Conservation (phyloP, 2,888 invertebrate species). For the Schizotus pectinicornis region DNA sequence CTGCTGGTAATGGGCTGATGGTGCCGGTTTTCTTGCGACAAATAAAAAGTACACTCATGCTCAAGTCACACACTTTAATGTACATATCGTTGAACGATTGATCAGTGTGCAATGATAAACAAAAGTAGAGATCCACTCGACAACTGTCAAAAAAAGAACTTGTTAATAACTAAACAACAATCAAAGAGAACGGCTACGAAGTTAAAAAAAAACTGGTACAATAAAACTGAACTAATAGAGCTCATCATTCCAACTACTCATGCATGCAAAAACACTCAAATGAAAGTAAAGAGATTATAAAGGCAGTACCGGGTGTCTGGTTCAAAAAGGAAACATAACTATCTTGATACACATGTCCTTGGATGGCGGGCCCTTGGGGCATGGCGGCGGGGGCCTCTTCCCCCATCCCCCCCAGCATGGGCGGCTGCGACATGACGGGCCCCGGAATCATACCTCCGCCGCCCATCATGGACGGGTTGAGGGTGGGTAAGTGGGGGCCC, state of each 20-base stretch:
- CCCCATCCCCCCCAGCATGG: slow-evolving; percentile 39
- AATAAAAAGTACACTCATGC: slow-evolving; percentile 29
- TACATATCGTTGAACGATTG: slow-evolving; percentile 12
- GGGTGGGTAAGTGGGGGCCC: slow-evolving; percentile 38
- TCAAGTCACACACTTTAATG: slow-evolving; percentile 25
- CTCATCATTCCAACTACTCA: slow-evolving; percentile 49
- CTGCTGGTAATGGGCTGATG: too few relatives aligned
- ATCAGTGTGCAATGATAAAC: slow-evolving; percentile 21
- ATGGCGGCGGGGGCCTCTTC: slow-evolving; percentile 47
- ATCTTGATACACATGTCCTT: slow-evolving; percentile 67
- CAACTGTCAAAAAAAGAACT: slow-evolving; percentile 25
- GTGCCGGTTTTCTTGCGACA: slow-evolving; percentile 1
- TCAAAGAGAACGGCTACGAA: slow-evolving; percentile 20
- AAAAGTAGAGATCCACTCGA: slow-evolving; percentile 14
- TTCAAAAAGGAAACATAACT: slow-evolving; percentile 72
- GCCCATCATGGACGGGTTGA: slow-evolving; percentile 26
- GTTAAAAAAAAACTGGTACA: slow-evolving; percentile 13
- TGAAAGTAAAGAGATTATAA: slow-evolving; percentile 46
- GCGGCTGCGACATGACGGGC: slow-evolving; percentile 44
- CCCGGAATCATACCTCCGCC: slow-evolving; percentile 38
- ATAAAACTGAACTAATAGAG: slow-evolving; percentile 34
- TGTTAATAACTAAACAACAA: slow-evolving; percentile 18
- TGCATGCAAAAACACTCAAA: slow-evolving; percentile 53
- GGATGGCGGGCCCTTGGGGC: slow-evolving; percentile 45
- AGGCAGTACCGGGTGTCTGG: slow-evolving; percentile 62